phyloP scores from a whole-genome alignment of 64 coral and sea anemone species.

The Pocillopora damicornis region DNA sequence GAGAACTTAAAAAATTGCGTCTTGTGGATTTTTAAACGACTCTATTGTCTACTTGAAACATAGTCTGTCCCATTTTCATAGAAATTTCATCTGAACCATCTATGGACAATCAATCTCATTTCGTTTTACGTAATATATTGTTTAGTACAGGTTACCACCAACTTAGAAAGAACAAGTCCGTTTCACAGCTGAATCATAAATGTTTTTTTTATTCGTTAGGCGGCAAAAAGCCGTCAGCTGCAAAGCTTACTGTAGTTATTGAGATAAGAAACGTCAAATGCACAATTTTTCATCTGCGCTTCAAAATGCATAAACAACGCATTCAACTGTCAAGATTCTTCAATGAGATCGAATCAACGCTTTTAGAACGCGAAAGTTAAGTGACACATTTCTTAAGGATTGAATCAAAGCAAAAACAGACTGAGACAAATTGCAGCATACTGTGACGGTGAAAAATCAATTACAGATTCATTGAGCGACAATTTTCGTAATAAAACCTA shows the following conservation, averaged over 20 bases:
- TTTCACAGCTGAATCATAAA: background rate
- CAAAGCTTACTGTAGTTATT: background rate
- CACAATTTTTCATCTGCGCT: background rate
- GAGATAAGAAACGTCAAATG: background rate
- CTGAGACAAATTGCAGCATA: background rate
- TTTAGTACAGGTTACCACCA: background rate
- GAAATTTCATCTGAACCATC: background rate
- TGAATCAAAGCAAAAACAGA: too few relatives aligned
- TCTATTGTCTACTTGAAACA: background rate
- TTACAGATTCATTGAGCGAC: background rate
- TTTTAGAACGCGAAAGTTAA: too few relatives aligned
- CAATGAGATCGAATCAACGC: too few relatives aligned
- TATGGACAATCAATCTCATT: background rate
- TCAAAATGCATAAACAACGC: too few relatives aligned
- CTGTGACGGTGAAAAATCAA: background rate
- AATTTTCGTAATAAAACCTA: background rate
- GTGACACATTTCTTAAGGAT: too few relatives aligned
- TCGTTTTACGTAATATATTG: constrained; percentile 1
- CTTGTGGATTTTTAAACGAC: background rate
- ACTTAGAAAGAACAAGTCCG: background rate
- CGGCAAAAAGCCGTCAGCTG: background rate
- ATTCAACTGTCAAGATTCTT: too few relatives aligned
- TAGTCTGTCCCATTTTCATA: background rate
- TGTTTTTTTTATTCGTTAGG: background rate
- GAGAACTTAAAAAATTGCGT: background rate